A percentile compares a stretch with the other conserved stretches of the same genome.
These are phyloP conservation scores for Barnardius zonarius DNA, from an alignment of 2,113 vertebrate genomes.

Conservation along the genomic window DNA sequence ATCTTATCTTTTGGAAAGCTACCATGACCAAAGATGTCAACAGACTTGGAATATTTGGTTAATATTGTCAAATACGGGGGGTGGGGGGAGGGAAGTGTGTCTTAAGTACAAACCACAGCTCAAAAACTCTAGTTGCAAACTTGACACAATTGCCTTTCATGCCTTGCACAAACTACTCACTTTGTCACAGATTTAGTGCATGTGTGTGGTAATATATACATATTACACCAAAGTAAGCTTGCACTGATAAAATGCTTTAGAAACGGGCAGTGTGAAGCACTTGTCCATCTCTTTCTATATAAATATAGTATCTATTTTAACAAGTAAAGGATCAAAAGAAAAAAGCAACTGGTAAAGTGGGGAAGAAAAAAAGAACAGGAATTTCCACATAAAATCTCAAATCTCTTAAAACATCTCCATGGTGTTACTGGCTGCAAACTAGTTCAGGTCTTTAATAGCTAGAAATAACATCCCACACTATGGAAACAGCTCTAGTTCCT, in stretches of 20 bases:
- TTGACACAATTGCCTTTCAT: neutral
- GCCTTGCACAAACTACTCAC: neutral
- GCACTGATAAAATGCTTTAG: neutral
- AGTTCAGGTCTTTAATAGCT: neutral
- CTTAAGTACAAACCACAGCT: neutral
- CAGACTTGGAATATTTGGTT: neutral
- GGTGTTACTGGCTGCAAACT: neutral
- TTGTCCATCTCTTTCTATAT: neutral
- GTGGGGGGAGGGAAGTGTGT: fast-evolving
- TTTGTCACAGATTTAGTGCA: neutral
- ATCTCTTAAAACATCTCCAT: neutral
- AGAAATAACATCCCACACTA: neutral
- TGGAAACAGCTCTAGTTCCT: neutral
- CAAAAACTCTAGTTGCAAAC: neutral
- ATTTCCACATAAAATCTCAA: neutral
- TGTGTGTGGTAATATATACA: neutral
- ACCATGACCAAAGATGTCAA: neutral
- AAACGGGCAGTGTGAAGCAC: neutral
- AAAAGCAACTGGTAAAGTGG: neutral
- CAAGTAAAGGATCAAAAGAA: neutral
- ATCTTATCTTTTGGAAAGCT: neutral
- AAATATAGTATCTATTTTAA: neutral
- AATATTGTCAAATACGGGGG: neutral
- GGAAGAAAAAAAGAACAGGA: neutral
- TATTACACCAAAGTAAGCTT: neutral